Evolutionary conservation across 1,140 invertebrate genomes (phyloP).

Genomic region (Catajapyx aquilonaris): DNA sequence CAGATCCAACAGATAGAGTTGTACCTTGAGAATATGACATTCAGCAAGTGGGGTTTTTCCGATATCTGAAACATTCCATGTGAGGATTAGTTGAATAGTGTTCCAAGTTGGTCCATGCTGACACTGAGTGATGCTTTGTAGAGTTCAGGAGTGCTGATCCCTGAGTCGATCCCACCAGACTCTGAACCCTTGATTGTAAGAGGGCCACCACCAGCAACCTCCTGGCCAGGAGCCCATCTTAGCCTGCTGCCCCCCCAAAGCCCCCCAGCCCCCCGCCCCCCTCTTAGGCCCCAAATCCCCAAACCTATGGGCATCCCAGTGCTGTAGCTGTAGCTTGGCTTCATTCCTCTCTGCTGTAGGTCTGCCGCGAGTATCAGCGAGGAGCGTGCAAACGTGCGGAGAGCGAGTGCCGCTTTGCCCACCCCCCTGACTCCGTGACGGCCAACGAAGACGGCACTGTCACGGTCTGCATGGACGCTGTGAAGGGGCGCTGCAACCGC

Average conservation of each 20-base stretch:
- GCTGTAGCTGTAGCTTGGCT: constrained; percentile 12
- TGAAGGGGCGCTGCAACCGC: constrained; percentile 89
- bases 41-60: no score
- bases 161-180: no score
- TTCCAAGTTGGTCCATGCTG: no score
- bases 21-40: no score
- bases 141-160: no score
- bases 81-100: no score
- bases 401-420: constrained; percentile 91
- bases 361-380: constrained; percentile 95
- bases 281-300: no score
- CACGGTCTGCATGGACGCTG: constrained; percentile 97
- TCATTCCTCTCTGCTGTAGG: constrained; percentile 40
- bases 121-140: no score
- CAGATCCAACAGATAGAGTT: no score
- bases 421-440: constrained; percentile 81
- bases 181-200: no score
- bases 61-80: no score
- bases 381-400: constrained; percentile 89
- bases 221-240: not conserved
- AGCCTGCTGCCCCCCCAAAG: not conserved
- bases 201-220: not conserved
- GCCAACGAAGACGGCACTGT: constrained; percentile 86
- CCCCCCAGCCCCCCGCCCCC: not conserved
- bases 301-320: no score